Base-by-base conservation (phyloP, 2,113 vertebrate species). In the Pyxicephalus adspersus region DNA sequence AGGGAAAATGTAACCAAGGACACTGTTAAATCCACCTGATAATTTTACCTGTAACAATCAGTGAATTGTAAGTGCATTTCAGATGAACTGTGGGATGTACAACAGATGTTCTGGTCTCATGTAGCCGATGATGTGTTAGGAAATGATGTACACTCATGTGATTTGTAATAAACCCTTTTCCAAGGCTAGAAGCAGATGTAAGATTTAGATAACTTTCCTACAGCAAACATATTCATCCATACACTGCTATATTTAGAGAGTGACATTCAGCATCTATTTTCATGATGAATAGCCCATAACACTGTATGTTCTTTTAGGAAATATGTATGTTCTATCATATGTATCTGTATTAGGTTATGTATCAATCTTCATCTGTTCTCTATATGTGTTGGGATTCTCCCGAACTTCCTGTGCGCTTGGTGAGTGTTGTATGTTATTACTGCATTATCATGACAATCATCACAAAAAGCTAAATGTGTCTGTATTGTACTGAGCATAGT, bases 111-210 rank as follows among this genome's bases (percentile, higher is more conserved):
- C 20, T 61, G 23, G 34, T 68, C 54, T 54, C 65, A n/a, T 58
- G 55, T 26, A 29, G 66, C 5, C 6, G 29, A 18, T 16, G 31
- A 23, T 66, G 22, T 61, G 23, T 52, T 71, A 15, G 66, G 65
- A 80, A 71, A 63, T 80, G 22, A 80, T 80, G 66, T 71, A 70
- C 23, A 29, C 65, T 70, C 77, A 8, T 51, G 66, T 63, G 65
- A 71, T 34, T 50, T 79, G 77, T 70, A 70, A 70, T 70, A 60
- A 54, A 60, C 76, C 55, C 52, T 78, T 67, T 58, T 45, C 64
- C 22, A 68, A n/a, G 22, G 31, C 54, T 60, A 70, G 54, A 16
- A 58, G 55, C 77, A 70, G 52, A 79, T 79, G 77, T 57, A 45
- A 25, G 34, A 23, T 79, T 70, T 28, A 51, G 23, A 58, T 63